These are phyloP conservation scores for Saccostrea echinata DNA, from an alignment of 1,140 invertebrate species.

Conservation along the genomic window DNA sequence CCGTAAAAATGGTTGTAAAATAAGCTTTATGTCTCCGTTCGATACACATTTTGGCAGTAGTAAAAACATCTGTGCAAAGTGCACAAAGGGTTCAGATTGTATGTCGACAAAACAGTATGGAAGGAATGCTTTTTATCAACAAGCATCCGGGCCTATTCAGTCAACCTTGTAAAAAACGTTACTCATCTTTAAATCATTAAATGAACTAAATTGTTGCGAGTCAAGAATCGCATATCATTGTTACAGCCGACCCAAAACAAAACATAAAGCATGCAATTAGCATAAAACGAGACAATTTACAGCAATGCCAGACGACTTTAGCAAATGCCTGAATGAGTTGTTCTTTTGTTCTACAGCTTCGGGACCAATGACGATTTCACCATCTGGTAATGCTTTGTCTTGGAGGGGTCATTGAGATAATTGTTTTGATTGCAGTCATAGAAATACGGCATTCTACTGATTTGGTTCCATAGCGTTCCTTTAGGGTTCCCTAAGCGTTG, in stretches of 20 bases:
- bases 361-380: not conserved
- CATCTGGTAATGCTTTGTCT: slow-evolving; percentile 13
- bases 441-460: not conserved
- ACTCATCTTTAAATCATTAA: not conserved
- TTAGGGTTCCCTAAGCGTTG: not conserved
- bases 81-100: slow-evolving; percentile 10
- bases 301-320: not conserved
- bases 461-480: not conserved
- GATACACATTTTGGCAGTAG: not conserved
- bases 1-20: not conserved
- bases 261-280: not conserved
- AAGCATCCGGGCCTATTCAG: not conserved
- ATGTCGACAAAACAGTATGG: not conserved
- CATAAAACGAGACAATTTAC: not conserved
- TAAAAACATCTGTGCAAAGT: slow-evolving; percentile 8
- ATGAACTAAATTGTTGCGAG: not conserved
- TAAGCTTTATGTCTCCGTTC: not conserved
- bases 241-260: not conserved
- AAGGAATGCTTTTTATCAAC: slow-evolving; percentile 9
- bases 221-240: not conserved
- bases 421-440: slow-evolving; percentile 26
- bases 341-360: slow-evolving; percentile 11
- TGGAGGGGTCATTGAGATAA: not conserved
- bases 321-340: not conserved
- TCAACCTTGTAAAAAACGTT: not conserved